Conservation (phyloP, 2,888 invertebrate genomes). For the Hirtodrosophila confusa region DNA sequence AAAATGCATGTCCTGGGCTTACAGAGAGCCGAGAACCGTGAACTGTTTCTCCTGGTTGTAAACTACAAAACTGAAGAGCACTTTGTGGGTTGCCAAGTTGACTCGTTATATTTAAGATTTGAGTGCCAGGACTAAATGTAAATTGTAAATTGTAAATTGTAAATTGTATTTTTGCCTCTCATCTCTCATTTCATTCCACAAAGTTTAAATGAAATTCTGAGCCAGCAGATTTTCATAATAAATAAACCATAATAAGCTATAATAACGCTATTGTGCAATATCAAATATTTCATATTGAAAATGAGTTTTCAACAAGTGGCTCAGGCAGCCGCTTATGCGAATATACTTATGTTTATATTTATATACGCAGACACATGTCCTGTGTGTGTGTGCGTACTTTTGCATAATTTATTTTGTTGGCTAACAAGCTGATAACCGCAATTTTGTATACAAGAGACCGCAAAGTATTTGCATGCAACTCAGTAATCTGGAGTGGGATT, state of each 20-base stretch:
- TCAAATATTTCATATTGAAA: conserved; percentile 41
- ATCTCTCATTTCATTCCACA: conserved; percentile 9
- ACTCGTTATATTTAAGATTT: conserved; percentile 10
- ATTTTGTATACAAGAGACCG: conserved; percentile 50
- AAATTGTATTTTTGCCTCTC: conserved; percentile 57
- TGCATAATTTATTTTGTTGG: conserved; percentile 72
- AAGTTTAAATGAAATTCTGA: conserved; percentile 71
- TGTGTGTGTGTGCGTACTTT: conserved; percentile 45
- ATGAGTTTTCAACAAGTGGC: conserved; percentile 60
- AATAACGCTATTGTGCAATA: conserved; percentile 68
- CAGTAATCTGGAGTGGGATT: conserved; percentile 5
- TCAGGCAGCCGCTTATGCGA: neutral
- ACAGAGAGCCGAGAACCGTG: conserved; percentile 3
- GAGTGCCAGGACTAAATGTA: conserved; percentile 10
- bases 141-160: conserved; percentile 60
- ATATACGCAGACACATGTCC: neutral
- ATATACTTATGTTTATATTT: conserved; percentile 6
- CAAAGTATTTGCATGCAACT: conserved; percentile 48
- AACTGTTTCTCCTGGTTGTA: neutral
- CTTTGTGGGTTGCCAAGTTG: conserved; percentile 5
- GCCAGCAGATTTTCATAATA: conserved; percentile 74
- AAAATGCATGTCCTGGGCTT: conserved; percentile 62
- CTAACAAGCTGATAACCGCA: conserved; percentile 57
- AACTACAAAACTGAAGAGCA: conserved; percentile 13
- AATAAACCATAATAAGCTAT: conserved; percentile 67